phyloP scores from a whole-genome alignment of 2,797 vertebrate genomes.

The Typhlichthys eigenmanni region DNA sequence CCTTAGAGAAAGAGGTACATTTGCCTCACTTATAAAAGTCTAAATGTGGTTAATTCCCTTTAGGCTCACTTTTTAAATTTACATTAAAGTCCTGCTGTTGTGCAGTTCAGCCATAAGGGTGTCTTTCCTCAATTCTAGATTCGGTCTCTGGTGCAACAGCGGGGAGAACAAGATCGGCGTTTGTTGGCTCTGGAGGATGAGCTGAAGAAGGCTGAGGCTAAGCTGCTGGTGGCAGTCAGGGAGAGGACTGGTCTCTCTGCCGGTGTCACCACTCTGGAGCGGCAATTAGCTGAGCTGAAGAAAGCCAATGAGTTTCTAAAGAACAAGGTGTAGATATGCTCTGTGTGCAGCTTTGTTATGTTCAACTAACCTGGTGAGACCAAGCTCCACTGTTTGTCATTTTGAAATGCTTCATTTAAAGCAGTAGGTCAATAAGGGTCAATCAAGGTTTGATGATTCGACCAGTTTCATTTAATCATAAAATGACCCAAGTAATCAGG shows the following conservation, averaged over 20 bases:
- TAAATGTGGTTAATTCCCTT: not conserved
- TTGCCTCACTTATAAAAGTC: not conserved
- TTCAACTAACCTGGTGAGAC: not conserved
- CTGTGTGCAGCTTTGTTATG: not conserved
- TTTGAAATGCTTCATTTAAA: too few relatives aligned
- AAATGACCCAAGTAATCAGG: too few relatives aligned
- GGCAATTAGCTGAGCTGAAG: slow-evolving; percentile 84
- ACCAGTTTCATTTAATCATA: not conserved
- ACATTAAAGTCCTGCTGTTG: not conserved
- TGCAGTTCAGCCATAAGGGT: not conserved
- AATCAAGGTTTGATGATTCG: too few relatives aligned
- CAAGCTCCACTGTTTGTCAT: too few relatives aligned
- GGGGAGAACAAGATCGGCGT: slow-evolving; percentile 84
- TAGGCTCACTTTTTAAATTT: not conserved
- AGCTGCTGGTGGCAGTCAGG: slow-evolving; percentile 81
- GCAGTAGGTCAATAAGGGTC: too few relatives aligned
- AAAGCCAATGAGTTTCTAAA: slow-evolving; percentile 90
- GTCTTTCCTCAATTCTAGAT: slow-evolving; percentile 73
- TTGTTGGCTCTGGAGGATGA: slow-evolving; percentile 84
- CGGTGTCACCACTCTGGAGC: slow-evolving; percentile 83
- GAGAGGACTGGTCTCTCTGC: slow-evolving; percentile 87
- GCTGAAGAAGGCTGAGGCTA: slow-evolving; percentile 84
- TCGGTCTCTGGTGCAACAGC: slow-evolving; percentile 85
- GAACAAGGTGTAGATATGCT: slow-evolving; percentile 83
- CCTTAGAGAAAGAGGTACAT: slow-evolving; percentile 89